phyloP scores from a whole-genome alignment of 1,140 invertebrate genomes.

The Hyles vespertilio region DNA sequence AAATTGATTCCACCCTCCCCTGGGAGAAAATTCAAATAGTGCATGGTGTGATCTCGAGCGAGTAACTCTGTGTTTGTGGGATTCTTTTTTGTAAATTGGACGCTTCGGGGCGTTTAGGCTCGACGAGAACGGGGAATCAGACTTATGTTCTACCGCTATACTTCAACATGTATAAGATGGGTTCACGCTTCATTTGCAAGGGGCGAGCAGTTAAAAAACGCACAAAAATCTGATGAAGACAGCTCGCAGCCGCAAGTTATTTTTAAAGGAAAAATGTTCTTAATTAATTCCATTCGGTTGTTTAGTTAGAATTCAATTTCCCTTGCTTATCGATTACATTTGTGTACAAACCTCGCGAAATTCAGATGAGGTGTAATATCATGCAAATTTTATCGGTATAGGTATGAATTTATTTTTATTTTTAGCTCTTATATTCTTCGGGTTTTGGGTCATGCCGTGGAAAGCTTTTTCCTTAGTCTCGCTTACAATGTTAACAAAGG shows the following conservation, averaged over 20 bases:
- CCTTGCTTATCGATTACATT: conserved; percentile 40
- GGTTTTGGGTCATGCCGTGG: conserved; percentile 37
- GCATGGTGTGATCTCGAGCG: conserved; percentile 67
- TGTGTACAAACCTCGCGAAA: conserved; percentile 34
- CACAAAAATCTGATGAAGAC: background rate
- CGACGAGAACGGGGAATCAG: conserved; percentile 53
- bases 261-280: background rate
- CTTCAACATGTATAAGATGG: conserved; percentile 27
- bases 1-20: conserved; percentile 73
- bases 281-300: conserved; percentile 12
- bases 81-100: conserved; percentile 72
- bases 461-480: conserved; percentile 53
- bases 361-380: conserved; percentile 54
- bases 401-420: conserved; percentile 56
- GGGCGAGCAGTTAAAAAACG: conserved; percentile 16
- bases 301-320: conserved; percentile 37
- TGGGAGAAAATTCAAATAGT: conserved; percentile 72
- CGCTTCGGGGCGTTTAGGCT: conserved; percentile 62
- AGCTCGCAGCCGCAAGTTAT: background rate
- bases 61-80: conserved; percentile 60
- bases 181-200: conserved; percentile 62
- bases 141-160: conserved; percentile 38
- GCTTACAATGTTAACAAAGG: conserved; percentile 51
- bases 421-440: conserved; percentile 48
- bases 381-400: conserved; percentile 59